Evolutionary conservation across 2,888 invertebrate genomes (phyloP).

Genomic region (Hypsopygia costalis): DNA sequence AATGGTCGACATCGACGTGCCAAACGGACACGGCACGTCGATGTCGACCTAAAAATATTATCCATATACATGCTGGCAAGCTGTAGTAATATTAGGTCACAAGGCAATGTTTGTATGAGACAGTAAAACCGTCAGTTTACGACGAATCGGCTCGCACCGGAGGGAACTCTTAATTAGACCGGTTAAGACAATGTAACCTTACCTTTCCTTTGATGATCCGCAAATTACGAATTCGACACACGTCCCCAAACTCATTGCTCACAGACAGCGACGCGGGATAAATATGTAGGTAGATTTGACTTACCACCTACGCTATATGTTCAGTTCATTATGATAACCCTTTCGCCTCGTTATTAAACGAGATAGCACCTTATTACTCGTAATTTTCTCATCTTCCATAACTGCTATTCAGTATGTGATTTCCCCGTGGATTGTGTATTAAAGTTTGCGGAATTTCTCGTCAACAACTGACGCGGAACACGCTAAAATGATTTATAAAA

Average conservation of each 20-base stretch:
- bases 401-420: conserved; percentile 3
- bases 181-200: conserved; percentile 32
- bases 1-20: too few relatives aligned
- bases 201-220: conserved; percentile 29
- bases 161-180: conserved; percentile 47
- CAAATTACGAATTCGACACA: conserved; percentile 33
- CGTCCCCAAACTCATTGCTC: conserved; percentile 19
- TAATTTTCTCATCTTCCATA: neutral
- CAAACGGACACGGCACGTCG: too few relatives aligned
- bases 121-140: conserved; percentile 41
- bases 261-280: conserved; percentile 20
- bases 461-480: neutral
- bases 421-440: conserved; percentile 6
- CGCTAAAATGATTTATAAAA: neutral
- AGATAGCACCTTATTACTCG: conserved; percentile 2
- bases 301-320: neutral
- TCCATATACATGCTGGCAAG: conserved; percentile 58
- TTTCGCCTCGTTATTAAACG: conserved; percentile 1
- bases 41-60: conserved; percentile 48
- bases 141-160: conserved; percentile 28
- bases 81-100: conserved; percentile 50
- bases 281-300: neutral
- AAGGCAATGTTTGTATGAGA: conserved; percentile 55
- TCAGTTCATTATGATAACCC: conserved; percentile 1
- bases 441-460: conserved; percentile 3